phyloP scores from a whole-genome alignment of 2,888 invertebrate genomes.

The Synanthedon vespiformis region DNA sequence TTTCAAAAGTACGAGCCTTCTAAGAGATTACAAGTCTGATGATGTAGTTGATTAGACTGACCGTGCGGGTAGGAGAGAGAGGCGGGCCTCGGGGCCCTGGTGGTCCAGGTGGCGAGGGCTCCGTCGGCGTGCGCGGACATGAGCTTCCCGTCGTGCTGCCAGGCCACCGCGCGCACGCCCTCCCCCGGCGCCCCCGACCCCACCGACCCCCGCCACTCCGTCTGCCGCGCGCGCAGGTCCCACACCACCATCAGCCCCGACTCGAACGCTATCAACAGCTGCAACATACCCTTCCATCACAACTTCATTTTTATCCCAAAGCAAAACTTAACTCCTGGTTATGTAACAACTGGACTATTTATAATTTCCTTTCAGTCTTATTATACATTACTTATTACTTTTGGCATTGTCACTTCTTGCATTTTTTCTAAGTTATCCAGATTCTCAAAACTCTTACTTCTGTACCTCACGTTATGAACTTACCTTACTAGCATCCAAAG shows the following conservation, averaged over 20 bases:
- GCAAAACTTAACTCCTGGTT: no score
- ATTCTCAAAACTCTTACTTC: no score
- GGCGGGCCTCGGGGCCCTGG: conserved; percentile 82
- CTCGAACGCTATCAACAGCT: conserved; percentile 97
- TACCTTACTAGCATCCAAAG: conserved; percentile 96
- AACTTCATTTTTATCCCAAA: neutral
- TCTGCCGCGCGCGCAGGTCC: conserved; percentile 90
- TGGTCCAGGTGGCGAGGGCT: conserved; percentile 93
- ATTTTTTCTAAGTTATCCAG: no score
- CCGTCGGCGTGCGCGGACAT: conserved; percentile 97
- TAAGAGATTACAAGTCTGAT: no score
- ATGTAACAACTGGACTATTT: no score
- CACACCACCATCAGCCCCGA: conserved; percentile 94
- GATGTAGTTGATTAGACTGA: conserved; percentile 36
- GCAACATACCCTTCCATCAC: conserved; percentile 7
- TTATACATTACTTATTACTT: no score
- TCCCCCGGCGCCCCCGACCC: conserved; percentile 83
- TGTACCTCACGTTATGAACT: conserved; percentile 14
- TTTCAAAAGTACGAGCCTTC: no score
- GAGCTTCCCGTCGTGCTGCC: conserved; percentile 99
- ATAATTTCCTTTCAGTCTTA: no score
- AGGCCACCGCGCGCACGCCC: conserved; percentile 87
- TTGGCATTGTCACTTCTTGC: no score
- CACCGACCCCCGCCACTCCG: conserved; percentile 86
- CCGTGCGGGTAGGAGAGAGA: conserved; percentile 93